Base-by-base conservation (phyloP, 2,888 invertebrate species). In the Dasysyrphus albostriatus region DNA sequence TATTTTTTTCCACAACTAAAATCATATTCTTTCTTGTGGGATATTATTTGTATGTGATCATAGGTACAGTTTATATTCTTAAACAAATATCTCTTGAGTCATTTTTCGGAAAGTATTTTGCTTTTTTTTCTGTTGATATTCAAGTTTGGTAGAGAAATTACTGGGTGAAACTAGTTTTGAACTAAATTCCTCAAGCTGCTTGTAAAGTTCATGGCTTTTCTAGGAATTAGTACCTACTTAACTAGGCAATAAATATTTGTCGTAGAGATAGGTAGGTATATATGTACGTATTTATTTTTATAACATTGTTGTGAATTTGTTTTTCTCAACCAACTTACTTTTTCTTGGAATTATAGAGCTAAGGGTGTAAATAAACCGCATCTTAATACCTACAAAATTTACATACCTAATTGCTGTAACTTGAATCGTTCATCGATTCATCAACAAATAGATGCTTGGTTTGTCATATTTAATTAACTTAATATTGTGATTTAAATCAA, bases 121-220 rank as follows among this genome's bases (percentile, higher is more conserved):
- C 42, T 42, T 32, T 54, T 12, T 29, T 54, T 24, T 54, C 10
- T 0, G 7, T 34, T 12, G 39, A 12, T 32, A 42, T 61, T 42
- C 61, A 44, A 44, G 63, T 61, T 61, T n/a, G 10, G 12, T 34
- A 1, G 7, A 34, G 65, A 65, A 49, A 65, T 0, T 8, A 24
- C 49, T 49, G 14, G 67, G 0, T 37, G 49, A 14, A 67, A 67
- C 67, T 67, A 49, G 67, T 47, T 65, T 47, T 8, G 2, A 47
- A 67, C 7, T 3, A 37, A 49, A 65, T 67, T 67, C 44, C 7
- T 34, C 47, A 65, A 65, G 34, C 8, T n/a, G 10, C 14, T 65
- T 65, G 42, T 65, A 34, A 47, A 49, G 49, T 67, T 67, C 49
- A 67, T 67, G 67, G 49, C 16, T 49, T 67, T 67, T 67, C 49